Percentiles rank a stretch among this genome's conserved stretches.
phyloP scores from a whole-genome alignment of 1,140 invertebrate species.

The Hyposmocoma kahamanoa region DNA sequence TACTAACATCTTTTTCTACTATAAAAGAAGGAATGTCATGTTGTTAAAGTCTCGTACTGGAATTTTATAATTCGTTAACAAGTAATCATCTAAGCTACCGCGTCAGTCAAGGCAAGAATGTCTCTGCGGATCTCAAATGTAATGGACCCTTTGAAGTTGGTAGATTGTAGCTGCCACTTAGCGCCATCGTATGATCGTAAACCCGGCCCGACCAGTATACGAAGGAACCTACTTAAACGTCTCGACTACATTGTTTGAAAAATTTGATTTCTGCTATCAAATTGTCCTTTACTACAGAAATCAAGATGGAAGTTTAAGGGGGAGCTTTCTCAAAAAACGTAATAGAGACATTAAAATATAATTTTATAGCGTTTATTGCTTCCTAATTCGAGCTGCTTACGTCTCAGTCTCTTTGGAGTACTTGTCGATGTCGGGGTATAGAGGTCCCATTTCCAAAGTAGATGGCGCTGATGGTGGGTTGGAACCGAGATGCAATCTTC shows the following conservation, averaged over 20 bases:
- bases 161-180: too few species aligned
- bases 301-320: too few species aligned
- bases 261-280: too few species aligned
- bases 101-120: too few species aligned
- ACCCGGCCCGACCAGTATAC: too few species aligned
- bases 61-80: not conserved
- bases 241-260: conserved; percentile 28
- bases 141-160: too few species aligned
- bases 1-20: conserved; percentile 13
- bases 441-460: conserved; percentile 87
- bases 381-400: conserved; percentile 64
- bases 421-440: conserved; percentile 85
- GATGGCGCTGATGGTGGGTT: conserved; percentile 87
- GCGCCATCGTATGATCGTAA: too few species aligned
- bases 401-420: conserved; percentile 87
- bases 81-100: too few species aligned
- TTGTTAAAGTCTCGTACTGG: conserved; percentile 3
- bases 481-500: conserved; percentile 79
- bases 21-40: conserved; percentile 20
- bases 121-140: too few species aligned
- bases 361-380: conserved; percentile 15
- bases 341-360: conserved; percentile 13
- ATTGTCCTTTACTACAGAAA: too few species aligned
- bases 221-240: too few species aligned
- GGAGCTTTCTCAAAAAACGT: conserved; percentile 27